A percentile compares a stretch with the other conserved stretches of the same genome.
Evolutionary conservation across 1,140 invertebrate genomes (phyloP).

Genomic region (Marisa cornuarietis): DNA sequence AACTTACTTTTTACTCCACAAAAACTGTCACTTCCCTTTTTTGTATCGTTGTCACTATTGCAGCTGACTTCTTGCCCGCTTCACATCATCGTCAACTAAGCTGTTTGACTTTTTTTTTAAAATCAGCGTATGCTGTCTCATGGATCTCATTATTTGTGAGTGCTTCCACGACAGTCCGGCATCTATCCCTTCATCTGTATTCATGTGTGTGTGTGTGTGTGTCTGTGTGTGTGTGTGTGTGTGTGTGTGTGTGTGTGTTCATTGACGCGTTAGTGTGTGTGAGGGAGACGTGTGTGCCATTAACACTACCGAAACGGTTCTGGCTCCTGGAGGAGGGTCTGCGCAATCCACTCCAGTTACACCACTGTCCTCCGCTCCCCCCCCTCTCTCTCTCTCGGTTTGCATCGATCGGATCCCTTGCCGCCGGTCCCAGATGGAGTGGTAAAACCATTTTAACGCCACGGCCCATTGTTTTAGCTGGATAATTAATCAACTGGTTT

Average conservation of each 20-base stretch:
- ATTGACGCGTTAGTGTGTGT: neutral
- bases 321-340: too few species aligned
- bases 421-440: conserved; percentile 1
- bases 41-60: too few species aligned
- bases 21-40: too few species aligned
- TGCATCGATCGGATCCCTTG: neutral
- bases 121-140: too few species aligned
- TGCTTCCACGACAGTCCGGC: too few species aligned
- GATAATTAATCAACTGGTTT: conserved; percentile 24
- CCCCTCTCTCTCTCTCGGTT: neutral
- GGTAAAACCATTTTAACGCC: conserved; percentile 5
- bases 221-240: conserved; percentile 19
- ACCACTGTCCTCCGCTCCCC: neutral
- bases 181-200: too few species aligned
- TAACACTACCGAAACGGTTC: too few species aligned
- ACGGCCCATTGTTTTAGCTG: conserved; percentile 21
- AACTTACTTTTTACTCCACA: too few species aligned
- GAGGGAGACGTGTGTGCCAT: neutral
- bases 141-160: too few species aligned
- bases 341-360: neutral
- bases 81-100: too few species aligned
- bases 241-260: conserved; percentile 4
- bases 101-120: too few species aligned
- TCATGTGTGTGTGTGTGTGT: conserved; percentile 9
- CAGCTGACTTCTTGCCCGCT: too few species aligned